phyloP scores from a whole-genome alignment of 2,797 vertebrate genomes.

The Chelidonichthys spinosus region DNA sequence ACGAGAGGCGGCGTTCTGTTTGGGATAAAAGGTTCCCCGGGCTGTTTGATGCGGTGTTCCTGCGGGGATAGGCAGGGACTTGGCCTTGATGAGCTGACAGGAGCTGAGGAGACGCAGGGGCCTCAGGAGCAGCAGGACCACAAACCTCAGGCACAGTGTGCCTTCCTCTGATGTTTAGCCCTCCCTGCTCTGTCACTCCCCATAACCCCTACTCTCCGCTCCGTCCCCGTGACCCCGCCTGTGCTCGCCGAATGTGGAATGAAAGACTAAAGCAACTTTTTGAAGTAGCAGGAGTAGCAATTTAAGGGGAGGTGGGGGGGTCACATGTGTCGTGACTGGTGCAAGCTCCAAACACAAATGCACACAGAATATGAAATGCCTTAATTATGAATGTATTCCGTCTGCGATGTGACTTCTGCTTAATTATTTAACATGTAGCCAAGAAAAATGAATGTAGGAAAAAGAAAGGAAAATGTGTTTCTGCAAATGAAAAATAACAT shows the following conservation, averaged over 20 bases:
- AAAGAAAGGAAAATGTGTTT: conserved; percentile 41
- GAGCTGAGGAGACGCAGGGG: conserved; percentile 68
- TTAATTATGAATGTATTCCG: conserved; percentile 69
- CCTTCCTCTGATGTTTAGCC: conserved; percentile 64
- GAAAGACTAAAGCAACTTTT: conserved; percentile 60
- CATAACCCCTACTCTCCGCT: conserved; percentile 46
- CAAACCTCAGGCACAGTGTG: conserved; percentile 63
- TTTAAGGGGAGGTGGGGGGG: conserved; percentile 16
- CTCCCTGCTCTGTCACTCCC: conserved; percentile 61
- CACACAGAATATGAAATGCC: conserved; percentile 41
- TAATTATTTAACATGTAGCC: conserved; percentile 68
- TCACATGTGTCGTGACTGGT: conserved; percentile 49
- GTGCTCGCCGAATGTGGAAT: conserved; percentile 42
- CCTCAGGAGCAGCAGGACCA: conserved; percentile 66
- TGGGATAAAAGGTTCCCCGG: conserved; percentile 75
- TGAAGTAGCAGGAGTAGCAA: conserved; percentile 39
- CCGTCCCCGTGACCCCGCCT: conserved; percentile 50
- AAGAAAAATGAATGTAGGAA: conserved; percentile 34
- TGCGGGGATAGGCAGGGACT: conserved; percentile 57
- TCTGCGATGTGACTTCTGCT: conserved; percentile 49
- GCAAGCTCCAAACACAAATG: conserved; percentile 50
- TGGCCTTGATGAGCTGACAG: conserved; percentile 73
- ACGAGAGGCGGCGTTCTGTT: conserved; percentile 61
- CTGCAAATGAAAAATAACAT: conserved; percentile 42
- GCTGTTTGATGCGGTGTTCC: conserved; percentile 75